Conservation (phyloP, 1,140 invertebrate species). For the Monochamus saltuarius region DNA sequence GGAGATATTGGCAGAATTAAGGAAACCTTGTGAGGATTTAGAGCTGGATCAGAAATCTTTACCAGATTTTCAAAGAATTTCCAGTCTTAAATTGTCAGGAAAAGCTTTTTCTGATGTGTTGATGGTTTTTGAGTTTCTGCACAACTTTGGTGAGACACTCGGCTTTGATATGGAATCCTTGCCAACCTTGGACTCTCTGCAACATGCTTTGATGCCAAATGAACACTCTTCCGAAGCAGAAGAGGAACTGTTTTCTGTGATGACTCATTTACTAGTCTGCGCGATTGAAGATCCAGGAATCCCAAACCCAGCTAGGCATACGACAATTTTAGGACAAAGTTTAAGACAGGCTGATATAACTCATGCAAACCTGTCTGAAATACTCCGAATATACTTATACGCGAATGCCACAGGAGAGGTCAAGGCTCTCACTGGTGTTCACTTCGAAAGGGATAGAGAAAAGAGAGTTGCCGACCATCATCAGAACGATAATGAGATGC, state of each 20-base stretch:
- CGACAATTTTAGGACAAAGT: constrained; percentile 86
- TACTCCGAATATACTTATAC: constrained; percentile 85
- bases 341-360: constrained; percentile 90
- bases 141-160: constrained; percentile 92
- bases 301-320: constrained; percentile 81
- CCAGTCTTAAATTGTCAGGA: constrained; percentile 78
- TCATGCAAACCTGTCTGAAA: constrained; percentile 87
- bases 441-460: constrained; percentile 74
- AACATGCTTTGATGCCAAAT: constrained; percentile 80
- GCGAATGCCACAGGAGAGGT: constrained; percentile 84
- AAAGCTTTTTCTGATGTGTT: constrained; percentile 88
- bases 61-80: constrained; percentile 76
- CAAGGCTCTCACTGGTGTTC: constrained; percentile 74
- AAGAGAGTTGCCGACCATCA: constrained; percentile 77
- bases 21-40: constrained; percentile 85
- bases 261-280: constrained; percentile 87
- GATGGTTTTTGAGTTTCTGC: constrained; percentile 93
- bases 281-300: constrained; percentile 95
- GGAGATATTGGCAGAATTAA: constrained; percentile 78
- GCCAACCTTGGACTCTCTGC: constrained; percentile 81
- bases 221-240: constrained; percentile 72
- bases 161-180: constrained; percentile 90
- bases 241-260: constrained; percentile 83
- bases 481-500: constrained; percentile 66
- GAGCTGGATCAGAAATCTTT: constrained; percentile 73